A percentile compares a stretch with the other conserved stretches of the same genome.
These are phyloP conservation scores for Eulemur coronatus DNA, from an alignment of 2,797 vertebrate species.

Conservation along the genomic window DNA sequence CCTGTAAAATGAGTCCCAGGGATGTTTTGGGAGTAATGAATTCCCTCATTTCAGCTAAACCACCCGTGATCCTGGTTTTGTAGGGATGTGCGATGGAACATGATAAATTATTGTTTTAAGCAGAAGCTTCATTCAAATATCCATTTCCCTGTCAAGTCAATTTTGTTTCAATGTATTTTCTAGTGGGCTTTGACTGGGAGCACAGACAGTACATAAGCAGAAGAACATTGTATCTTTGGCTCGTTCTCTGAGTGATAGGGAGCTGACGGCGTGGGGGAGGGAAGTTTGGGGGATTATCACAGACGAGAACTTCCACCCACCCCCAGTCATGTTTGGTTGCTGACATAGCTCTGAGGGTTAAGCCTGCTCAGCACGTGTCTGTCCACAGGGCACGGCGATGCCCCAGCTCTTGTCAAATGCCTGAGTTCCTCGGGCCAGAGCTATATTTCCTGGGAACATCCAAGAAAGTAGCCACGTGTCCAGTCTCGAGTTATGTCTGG, in stretches of 20 bases:
- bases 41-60: constrained; percentile 76
- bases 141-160: constrained; percentile 78
- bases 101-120: constrained; percentile 77
- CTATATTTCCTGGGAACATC: background rate
- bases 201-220: constrained; percentile 40
- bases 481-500: background rate
- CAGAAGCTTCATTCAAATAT: constrained; percentile 75
- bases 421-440: background rate
- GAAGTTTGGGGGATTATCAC: background rate
- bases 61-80: constrained; percentile 64
- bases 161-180: constrained; percentile 69
- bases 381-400: background rate
- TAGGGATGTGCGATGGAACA: constrained; percentile 5
- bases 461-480: background rate
- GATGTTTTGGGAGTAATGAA: constrained; percentile 64
- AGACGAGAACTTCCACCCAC: background rate
- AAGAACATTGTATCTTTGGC: constrained; percentile 17
- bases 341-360: background rate
- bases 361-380: background rate
- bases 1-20: constrained; percentile 37
- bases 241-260: constrained; percentile 11
- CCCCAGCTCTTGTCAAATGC: background rate
- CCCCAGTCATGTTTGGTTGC: too few relatives aligned
- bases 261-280: background rate
- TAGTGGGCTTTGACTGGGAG: constrained; percentile 56